Conservation (phyloP, 1,140 invertebrate genomes). For the Cydia fagiglandana region DNA sequence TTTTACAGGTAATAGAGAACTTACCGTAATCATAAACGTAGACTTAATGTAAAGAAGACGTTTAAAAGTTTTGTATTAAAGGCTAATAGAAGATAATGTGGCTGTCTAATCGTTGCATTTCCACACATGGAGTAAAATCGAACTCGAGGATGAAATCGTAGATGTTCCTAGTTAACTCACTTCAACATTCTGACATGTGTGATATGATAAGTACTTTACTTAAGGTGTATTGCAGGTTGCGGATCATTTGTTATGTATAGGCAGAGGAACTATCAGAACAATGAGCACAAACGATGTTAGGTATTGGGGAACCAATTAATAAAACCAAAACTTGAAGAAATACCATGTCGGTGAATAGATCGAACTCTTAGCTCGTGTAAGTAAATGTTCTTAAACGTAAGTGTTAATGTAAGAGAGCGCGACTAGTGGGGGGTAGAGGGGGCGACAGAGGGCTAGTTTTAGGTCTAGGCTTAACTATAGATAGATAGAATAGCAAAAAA, state of each 20-base stretch:
- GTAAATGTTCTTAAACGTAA: constrained; percentile 74
- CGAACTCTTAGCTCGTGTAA: constrained; percentile 58
- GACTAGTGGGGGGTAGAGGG: constrained; percentile 59
- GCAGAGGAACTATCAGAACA: constrained; percentile 49
- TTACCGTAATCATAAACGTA: constrained; percentile 76
- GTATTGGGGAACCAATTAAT: constrained; percentile 65
- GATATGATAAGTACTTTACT: constrained; percentile 47
- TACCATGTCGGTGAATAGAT: constrained; percentile 69
- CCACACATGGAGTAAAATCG: constrained; percentile 66
- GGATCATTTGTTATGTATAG: constrained; percentile 55
- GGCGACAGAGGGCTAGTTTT: constrained; percentile 64
- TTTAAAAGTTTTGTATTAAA: constrained; percentile 72
- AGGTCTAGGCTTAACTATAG: constrained; percentile 72
- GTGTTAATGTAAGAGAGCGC: constrained; percentile 71
- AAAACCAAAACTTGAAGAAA: constrained; percentile 68
- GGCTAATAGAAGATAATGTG: constrained; percentile 67
- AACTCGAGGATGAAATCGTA: constrained; percentile 60
- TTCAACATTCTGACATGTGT: constrained; percentile 67
- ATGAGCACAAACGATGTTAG: constrained; percentile 65
- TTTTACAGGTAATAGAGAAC: constrained; percentile 76
- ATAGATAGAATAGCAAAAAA: constrained; percentile 76
- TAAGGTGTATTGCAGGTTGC: constrained; percentile 53
- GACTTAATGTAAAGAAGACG: constrained; percentile 68
- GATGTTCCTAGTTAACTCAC: constrained; percentile 74
- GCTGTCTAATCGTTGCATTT: constrained; percentile 76